Base-by-base conservation (phyloP, 1,140 invertebrate genomes). In the Kradibia gibbosae region DNA sequence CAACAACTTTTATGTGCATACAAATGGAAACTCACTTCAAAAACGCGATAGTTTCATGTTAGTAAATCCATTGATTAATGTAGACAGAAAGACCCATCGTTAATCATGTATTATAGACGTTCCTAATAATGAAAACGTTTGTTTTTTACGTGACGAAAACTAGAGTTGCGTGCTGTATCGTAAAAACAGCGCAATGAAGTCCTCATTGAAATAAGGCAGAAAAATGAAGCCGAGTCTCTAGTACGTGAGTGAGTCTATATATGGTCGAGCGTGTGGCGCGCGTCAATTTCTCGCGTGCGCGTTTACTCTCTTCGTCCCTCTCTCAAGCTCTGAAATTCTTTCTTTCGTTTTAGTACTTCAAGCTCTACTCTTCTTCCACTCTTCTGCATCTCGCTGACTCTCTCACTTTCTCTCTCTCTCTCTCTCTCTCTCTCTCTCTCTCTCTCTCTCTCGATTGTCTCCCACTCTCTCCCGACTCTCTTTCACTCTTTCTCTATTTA, bases 101-200 rank as follows among this genome's bases (percentile, higher is more conserved):
- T 83, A 81, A 78, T 34, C 13, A 62, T 62, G 31, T 20, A 62
- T 62, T 62, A 62, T 1, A 67, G 78, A 76, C 77, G 62, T 20
- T 28, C 11, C 42, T 50, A 75, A 81, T 80, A 80, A 76, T 81
- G 73, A 57, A 60, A 81, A 60, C 80, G 73, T 81, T 81, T 81
- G 80, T 81, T 81, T 76, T 81, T 81, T 74, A 76, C 73, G 73
- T 76, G 73, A 77, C 62, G 80, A 81, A 75, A 81, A 77, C 22
- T 48, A 17, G 50, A 45, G 57, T 76, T 72, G 80, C 80, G 73
- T 77, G 80, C 72, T 13, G n/a, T 55, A 48, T 70, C 15, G 78
- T 22, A 28, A 74, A n/a, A 74, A 42, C 50, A 50, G 73, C 48
- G 48, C 71, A 81, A 81, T 81, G 67, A 81, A 81, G 80, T 81